Evolutionary conservation across 2,888 invertebrate species (phyloP).

Genomic region (Ichneumon xanthorius): DNA sequence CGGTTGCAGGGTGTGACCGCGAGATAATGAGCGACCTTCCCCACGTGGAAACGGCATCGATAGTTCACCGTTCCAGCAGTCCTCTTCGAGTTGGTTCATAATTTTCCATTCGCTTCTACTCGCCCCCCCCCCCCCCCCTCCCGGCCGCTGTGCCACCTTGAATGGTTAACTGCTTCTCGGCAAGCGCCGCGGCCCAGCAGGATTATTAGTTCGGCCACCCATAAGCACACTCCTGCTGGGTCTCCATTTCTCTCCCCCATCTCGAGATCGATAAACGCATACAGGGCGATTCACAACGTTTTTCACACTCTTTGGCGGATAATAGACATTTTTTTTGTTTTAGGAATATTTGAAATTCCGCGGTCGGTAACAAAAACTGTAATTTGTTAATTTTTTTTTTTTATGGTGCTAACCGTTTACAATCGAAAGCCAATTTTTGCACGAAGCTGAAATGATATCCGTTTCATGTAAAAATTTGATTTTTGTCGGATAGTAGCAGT

Average conservation of each 20-base stretch:
- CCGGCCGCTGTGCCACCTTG: constrained; percentile 25
- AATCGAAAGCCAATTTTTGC: too few relatives aligned
- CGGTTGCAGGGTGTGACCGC: constrained; percentile 45
- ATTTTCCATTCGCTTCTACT: constrained; percentile 55
- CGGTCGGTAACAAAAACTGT: too few relatives aligned
- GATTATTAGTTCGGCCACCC: constrained; percentile 9
- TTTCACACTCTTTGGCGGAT: too few relatives aligned
- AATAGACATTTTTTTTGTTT: too few relatives aligned
- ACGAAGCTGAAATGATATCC: too few relatives aligned
- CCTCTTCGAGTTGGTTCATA: constrained; percentile 46
- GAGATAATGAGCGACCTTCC: constrained; percentile 43
- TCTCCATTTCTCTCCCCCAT: background rate
- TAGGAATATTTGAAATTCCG: too few relatives aligned
- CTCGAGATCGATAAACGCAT: background rate
- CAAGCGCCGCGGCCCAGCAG: background rate
- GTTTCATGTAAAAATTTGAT: too few relatives aligned
- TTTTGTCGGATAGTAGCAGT: too few relatives aligned
- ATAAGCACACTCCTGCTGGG: background rate
- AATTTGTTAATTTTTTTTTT: too few relatives aligned
- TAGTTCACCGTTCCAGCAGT: constrained; percentile 22
- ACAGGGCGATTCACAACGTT: too few relatives aligned
- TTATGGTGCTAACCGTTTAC: too few relatives aligned
- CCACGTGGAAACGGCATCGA: constrained; percentile 25
- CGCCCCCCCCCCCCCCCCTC: background rate
- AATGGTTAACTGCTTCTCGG: constrained; percentile 35